A percentile compares a stretch with the other conserved stretches of the same genome.
These are phyloP conservation scores for Henricia sp. DNA, from an alignment of 53 echinoderm and acorn worm species.

Conservation along the genomic window DNA sequence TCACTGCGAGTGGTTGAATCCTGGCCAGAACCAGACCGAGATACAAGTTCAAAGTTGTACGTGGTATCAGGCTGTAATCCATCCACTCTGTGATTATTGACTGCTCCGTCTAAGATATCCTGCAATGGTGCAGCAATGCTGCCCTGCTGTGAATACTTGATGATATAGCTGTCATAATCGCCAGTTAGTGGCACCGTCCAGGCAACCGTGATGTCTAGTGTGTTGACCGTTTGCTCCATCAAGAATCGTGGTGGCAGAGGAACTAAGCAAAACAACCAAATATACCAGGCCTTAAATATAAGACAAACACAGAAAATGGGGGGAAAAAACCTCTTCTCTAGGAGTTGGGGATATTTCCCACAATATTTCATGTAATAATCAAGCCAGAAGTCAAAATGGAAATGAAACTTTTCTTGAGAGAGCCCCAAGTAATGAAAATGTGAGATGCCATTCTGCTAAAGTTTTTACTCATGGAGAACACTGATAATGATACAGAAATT, in stretches of 20 bases:
- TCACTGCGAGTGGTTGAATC: slow-evolving; percentile 40
- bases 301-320: too few relatives aligned
- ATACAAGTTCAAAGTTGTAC: slow-evolving; percentile 46
- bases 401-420: too few relatives aligned
- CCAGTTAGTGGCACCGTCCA: slow-evolving; percentile 12
- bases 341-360: too few relatives aligned
- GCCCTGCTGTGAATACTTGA: slow-evolving; percentile 8
- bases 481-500: too few relatives aligned
- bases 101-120: background rate
- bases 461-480: too few relatives aligned
- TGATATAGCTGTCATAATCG: slow-evolving; percentile 28
- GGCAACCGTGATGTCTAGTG: background rate
- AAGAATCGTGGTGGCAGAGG: slow-evolving; percentile 26
- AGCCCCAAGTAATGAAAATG: too few relatives aligned
- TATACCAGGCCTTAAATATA: too few relatives aligned
- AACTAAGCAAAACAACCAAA: too few relatives aligned
- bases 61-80: slow-evolving; percentile 54
- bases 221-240: background rate
- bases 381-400: too few relatives aligned
- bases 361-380: too few relatives aligned
- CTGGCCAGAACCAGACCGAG: slow-evolving; percentile 53
- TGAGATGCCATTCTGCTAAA: too few relatives aligned
- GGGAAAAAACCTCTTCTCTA: too few relatives aligned
- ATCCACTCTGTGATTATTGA: background rate
- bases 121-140: background rate